Percentiles rank a stretch among this genome's conserved stretches.
Evolutionary conservation across 1,140 invertebrate genomes (phyloP).

Genomic region (Copidosoma floridanum): DNA sequence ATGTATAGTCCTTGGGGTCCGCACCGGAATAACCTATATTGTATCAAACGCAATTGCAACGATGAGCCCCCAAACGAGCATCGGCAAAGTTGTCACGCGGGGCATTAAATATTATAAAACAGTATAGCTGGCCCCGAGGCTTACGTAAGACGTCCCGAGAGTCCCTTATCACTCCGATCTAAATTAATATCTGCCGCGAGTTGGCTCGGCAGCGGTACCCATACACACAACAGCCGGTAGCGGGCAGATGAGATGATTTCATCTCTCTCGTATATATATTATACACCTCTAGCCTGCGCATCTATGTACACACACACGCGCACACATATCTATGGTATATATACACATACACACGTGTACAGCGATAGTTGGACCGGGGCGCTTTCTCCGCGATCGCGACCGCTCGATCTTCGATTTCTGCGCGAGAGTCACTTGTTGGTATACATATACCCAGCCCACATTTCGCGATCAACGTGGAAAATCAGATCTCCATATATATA

Average conservation of each 20-base stretch:
- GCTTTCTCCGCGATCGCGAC: not conserved
- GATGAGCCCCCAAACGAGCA: no score
- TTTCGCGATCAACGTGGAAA: constrained; percentile 14
- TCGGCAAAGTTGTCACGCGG: no score
- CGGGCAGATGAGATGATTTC: constrained; percentile 17
- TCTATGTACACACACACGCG: not conserved
- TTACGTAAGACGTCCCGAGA: constrained; percentile 5
- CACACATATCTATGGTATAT: not conserved
- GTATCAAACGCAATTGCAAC: no score
- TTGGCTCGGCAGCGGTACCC: no score
- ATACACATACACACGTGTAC: not conserved
- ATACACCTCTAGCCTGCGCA: no score
- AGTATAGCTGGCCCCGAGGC: no score
- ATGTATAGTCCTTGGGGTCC: no score
- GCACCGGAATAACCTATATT: no score
- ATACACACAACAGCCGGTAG: not conserved
- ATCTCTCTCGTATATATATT: not conserved
- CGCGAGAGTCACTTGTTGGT: not conserved
- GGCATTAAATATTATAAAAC: not conserved
- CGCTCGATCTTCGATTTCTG: constrained; percentile 24
- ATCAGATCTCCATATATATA: not conserved
- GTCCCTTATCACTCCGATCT: constrained; percentile 30
- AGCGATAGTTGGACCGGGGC: no score
- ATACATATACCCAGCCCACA: constrained; percentile 18
- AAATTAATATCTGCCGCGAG: constrained; percentile 18